Base-by-base conservation (phyloP, 2,797 vertebrate species). In the Alectoris magna region DNA sequence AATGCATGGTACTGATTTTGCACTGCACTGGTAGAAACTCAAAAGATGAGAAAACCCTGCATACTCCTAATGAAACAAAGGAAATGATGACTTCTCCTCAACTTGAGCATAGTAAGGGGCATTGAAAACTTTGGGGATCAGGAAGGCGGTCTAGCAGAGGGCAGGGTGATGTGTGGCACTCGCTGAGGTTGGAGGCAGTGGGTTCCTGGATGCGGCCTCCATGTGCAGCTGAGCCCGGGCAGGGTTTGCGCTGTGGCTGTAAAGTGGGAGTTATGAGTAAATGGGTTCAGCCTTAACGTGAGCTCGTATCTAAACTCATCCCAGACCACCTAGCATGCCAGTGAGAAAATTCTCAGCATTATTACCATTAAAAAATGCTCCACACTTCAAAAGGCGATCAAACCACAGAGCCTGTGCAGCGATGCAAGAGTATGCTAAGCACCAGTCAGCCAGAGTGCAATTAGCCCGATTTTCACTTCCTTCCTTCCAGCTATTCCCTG, bases 201-300 rank as follows among this genome's bases (percentile, higher is more conserved):
- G 13, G 17, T 19, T 56, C 31, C 53, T 56, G 31, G 31, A n/a
- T 19, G 18, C 5, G 11, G 51, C 10, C 16, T 16, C 51, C 29
- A 18, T 11, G 16, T n/a, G 31, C 55, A n/a, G 55, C 55, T 22
- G 55, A 58, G 31, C 19, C 11, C 4, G 8, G 11, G 55, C 55
- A 34, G 12, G 48, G 66, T 82, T 90, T 81, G 67, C 92, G 83
- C 78, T 92, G 87, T 3, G 44, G 66, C 76, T 93, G 84, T 80
- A 95, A 92, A 93, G 59, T 21, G 84, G 90, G 70, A 94, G 84
- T 74, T 93, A 91, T 56, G 84, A 34, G 68, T 71, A 77, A 84
- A 93, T 92, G 79, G 94, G 88, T 93, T 94, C 93, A 81, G 56
- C 68, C 59, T 83, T 91, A 84, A 91, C 36, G 71, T 64, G 85